A percentile compares a stretch with the other conserved stretches of the same genome.
Conservation (phyloP, 2,888 invertebrate genomes). For the Laothoe populi region DNA sequence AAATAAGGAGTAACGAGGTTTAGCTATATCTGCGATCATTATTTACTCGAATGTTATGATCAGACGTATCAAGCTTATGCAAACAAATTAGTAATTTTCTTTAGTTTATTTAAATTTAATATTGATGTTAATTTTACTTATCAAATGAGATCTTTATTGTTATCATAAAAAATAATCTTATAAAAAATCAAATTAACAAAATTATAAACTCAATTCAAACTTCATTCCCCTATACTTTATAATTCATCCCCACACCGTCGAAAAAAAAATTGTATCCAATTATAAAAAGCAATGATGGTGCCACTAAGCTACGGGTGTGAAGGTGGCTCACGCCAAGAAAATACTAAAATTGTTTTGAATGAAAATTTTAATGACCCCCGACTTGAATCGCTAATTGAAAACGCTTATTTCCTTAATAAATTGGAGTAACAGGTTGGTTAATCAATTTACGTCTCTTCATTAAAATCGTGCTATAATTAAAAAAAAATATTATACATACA, state of each 20-base stretch:
- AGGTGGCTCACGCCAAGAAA: constrained; percentile 40
- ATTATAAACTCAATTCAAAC: neutral
- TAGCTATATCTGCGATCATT: too few relatives aligned
- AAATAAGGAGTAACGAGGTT: too few relatives aligned
- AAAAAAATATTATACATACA: neutral
- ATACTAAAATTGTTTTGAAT: constrained; percentile 79
- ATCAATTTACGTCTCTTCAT: constrained; percentile 52
- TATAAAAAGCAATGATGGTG: constrained; percentile 16
- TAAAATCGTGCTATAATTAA: constrained; percentile 13
- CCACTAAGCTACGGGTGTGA: constrained; percentile 20
- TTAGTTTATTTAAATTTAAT: too few relatives aligned
- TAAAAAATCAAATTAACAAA: neutral
- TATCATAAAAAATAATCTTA: neutral
- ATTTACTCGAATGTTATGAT: too few relatives aligned
- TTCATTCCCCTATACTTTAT: neutral
- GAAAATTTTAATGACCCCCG: constrained; percentile 77
- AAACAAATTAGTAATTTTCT: too few relatives aligned
- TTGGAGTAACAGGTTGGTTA: constrained; percentile 50
- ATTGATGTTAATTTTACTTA: too few relatives aligned
- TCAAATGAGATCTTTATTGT: neutral
- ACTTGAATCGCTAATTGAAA: constrained; percentile 68
- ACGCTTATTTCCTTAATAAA: constrained; percentile 58
- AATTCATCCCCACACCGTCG: neutral
- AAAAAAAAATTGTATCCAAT: neutral
- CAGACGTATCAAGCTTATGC: too few relatives aligned